phyloP scores from a whole-genome alignment of 2,113 vertebrate genomes.

The Cricetomys ansorgei region DNA sequence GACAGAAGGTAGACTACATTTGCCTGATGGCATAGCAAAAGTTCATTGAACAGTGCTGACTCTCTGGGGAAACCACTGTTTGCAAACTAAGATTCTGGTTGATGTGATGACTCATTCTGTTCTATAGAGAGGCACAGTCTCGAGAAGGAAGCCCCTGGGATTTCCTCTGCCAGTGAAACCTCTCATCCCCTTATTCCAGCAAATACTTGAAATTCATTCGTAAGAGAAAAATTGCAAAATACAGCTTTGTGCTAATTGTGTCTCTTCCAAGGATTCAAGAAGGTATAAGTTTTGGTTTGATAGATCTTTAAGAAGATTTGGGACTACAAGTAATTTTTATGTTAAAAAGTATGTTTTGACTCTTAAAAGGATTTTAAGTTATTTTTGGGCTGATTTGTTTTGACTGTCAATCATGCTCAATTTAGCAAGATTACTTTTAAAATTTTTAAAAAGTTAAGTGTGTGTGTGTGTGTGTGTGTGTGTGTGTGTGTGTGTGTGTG shows the following conservation, averaged over 20 bases:
- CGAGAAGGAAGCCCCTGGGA: too few relatives aligned
- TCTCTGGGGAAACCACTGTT: not conserved
- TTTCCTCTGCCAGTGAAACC: not conserved
- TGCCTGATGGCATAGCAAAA: slow-evolving; percentile 64
- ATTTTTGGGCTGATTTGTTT: slow-evolving; percentile 13
- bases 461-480: not conserved
- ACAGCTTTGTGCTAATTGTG: not conserved
- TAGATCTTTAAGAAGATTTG: slow-evolving; percentile 6
- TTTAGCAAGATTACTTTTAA: slow-evolving; percentile 35
- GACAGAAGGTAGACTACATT: slow-evolving; percentile 47
- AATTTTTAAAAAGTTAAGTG: not conserved
- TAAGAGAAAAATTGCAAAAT: slow-evolving; percentile 12
- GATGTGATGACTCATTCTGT: not conserved
- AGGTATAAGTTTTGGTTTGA: slow-evolving; percentile 25
- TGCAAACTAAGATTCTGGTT: slow-evolving; percentile 29
- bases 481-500: not conserved
- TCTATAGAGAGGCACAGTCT: not conserved
- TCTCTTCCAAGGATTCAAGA: slow-evolving; percentile 19
- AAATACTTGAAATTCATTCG: slow-evolving; percentile 47
- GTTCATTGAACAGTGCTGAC: slow-evolving; percentile 27
- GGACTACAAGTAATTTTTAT: slow-evolving; percentile 14
- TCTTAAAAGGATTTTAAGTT: slow-evolving; percentile 36
- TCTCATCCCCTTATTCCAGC: slow-evolving; percentile 35
- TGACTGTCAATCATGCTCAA: slow-evolving; percentile 36
- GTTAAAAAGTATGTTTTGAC: slow-evolving; percentile 18